Percentiles rank a stretch among this genome's conserved stretches.
Evolutionary conservation across 2,888 invertebrate genomes (phyloP).

Genomic region (Formica aserva): DNA sequence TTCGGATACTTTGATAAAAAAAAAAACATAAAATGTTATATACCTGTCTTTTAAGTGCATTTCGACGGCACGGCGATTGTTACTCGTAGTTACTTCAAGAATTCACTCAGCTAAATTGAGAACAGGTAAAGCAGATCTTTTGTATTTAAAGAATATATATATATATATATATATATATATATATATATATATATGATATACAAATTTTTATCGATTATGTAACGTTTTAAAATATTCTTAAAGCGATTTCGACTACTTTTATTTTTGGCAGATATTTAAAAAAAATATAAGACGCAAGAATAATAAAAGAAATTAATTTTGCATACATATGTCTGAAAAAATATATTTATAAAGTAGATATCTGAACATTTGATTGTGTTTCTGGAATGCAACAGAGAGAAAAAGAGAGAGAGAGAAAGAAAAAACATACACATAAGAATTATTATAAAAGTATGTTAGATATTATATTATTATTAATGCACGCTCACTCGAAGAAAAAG

Average conservation of each 20-base stretch:
- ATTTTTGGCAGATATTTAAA: not conserved
- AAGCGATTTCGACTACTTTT: not conserved
- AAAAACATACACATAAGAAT: not conserved
- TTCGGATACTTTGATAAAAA: not conserved
- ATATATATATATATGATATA: not conserved
- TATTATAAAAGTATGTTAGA: not conserved
- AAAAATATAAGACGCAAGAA: not conserved
- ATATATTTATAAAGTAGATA: not conserved
- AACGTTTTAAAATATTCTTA: not conserved
- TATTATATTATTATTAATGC: not conserved
- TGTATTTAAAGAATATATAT: not conserved
- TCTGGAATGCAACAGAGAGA: not conserved
- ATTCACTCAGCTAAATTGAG: not conserved
- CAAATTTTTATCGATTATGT: not conserved
- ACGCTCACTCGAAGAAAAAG: not conserved
- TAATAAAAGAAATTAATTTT: constrained; percentile 7
- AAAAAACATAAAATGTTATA: not conserved
- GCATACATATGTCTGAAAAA: not conserved
- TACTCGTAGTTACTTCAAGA: not conserved
- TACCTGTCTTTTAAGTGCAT: constrained; percentile 1
- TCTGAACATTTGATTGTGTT: not conserved
- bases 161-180: no score
- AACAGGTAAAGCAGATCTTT: not conserved
- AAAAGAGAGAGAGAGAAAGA: no score
- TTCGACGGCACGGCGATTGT: not conserved